A percentile compares a stretch with the other conserved stretches of the same genome.
These are phyloP conservation scores for Anomalospiza imberbis DNA, from an alignment of 2,797 vertebrate species.

Conservation along the genomic window DNA sequence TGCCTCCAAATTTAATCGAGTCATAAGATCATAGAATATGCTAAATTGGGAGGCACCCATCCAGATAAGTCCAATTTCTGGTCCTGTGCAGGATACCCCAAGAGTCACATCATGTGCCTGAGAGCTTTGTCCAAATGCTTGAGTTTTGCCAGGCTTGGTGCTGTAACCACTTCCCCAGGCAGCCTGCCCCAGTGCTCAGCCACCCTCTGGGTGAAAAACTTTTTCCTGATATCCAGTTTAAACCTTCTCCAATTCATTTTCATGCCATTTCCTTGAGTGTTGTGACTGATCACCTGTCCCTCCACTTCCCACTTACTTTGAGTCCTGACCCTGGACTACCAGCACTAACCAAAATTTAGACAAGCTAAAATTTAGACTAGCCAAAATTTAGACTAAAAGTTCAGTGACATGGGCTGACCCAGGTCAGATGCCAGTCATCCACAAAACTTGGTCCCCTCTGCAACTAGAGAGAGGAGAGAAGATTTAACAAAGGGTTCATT, in stretches of 20 bases:
- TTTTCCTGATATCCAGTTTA: background rate
- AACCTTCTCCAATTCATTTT: fast-evolving
- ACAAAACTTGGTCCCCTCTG: background rate
- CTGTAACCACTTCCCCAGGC: background rate
- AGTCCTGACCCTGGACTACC: background rate
- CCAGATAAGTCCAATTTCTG: background rate
- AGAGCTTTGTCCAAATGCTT: background rate
- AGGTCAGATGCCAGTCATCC: fast-evolving
- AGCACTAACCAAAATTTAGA: background rate
- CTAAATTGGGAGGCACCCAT: background rate
- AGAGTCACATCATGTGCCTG: background rate
- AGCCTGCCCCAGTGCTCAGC: background rate
- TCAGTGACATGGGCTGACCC: too few relatives aligned
- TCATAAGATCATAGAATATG: background rate
- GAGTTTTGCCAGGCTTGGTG: background rate
- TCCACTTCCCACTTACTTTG: background rate
- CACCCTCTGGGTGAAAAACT: background rate
- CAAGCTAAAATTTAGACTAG: background rate
- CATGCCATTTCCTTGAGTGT: background rate
- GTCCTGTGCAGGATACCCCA: too few relatives aligned
- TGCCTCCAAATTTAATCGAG: background rate
- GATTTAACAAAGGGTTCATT: background rate
- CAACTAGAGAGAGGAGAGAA: background rate
- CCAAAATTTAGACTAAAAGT: background rate
- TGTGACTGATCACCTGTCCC: background rate